Conservation (phyloP, 2,113 vertebrate species). For the Notarius lentiginosus region DNA sequence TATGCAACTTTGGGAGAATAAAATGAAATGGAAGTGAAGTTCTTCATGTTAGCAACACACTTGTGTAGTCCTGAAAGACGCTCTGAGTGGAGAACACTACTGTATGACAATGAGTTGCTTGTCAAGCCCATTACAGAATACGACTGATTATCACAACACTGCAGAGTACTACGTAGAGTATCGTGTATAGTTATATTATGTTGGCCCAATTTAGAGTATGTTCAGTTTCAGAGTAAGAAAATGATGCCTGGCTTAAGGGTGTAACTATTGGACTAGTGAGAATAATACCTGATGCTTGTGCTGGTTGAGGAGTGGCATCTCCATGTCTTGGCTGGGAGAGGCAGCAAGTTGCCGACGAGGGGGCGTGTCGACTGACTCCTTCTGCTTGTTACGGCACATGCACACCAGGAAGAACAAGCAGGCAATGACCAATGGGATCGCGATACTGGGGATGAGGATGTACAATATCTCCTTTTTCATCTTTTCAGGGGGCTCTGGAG, state of each 20-base stretch:
- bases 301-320: constrained; percentile 88
- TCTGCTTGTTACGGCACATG: constrained; percentile 95
- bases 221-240: neutral
- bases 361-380: constrained; percentile 76
- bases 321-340: constrained; percentile 89
- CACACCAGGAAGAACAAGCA: constrained; percentile 95
- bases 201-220: neutral
- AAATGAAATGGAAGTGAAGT: neutral
- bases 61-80: neutral
- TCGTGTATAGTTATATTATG: neutral
- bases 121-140: neutral
- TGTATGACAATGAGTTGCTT: neutral
- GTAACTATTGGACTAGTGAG: neutral
- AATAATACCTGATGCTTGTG: constrained; percentile 86
- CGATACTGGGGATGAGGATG: constrained; percentile 91
- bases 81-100: neutral
- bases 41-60: neutral
- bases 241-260: neutral
- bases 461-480: constrained; percentile 93
- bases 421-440: constrained; percentile 89
- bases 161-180: neutral
- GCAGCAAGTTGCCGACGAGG: constrained; percentile 82
- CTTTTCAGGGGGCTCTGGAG: constrained; percentile 81
- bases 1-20: neutral
- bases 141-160: neutral